Evolutionary conservation across 2,113 vertebrate species (phyloP), one percentile per base, ranked within the genome.

Genomic region (Leiothrix lutea): DNA sequence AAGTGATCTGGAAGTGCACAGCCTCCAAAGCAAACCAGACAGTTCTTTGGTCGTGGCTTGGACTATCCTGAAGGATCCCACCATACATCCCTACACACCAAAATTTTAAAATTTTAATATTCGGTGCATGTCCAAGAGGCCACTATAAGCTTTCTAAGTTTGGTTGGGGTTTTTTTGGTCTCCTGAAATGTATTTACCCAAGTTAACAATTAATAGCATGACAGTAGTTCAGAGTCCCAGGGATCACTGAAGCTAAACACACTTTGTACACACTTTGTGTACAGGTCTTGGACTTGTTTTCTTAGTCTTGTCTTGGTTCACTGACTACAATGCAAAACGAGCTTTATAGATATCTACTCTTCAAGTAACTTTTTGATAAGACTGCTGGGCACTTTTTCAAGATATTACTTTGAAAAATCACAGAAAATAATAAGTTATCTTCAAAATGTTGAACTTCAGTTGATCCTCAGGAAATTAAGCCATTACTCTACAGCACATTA

Each of bases 141-240:
- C n/a, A 62, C 14, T 47, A 12, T 5, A 74, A 62, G 16, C 26
- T 66, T 57, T 80, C 65, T 61, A 64, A 62, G 45, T 50, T 50
- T 19, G 10, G 14, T 19, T 50, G 6, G 8, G 26, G 5, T 7
- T 28, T 47, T 92, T 69, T 51, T 36, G 77, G 7, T 54, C 78
- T 20, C 12, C 33, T 82, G 25, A 77, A 91, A 75, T 71, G 42
- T 60, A 67, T 78, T 91, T 90, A 90, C 38, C n/a, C 47, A 91
- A 92, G 95, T 97, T 97, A 98, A 97, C 88, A 92, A 94, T 97
- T 98, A 97, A 97, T 93, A 67, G 25, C 36, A 78, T 66, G 65
- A 87, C 48, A 93, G 60, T 31, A n/a, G 78, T 95, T 83, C 83
- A 96, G 92, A 97, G 97, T 97, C 94, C 94, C 93, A 90, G 84